These are phyloP conservation scores for Coluber constrictor DNA, from an alignment of 2,797 vertebrate genomes.

Conservation along the genomic window DNA sequence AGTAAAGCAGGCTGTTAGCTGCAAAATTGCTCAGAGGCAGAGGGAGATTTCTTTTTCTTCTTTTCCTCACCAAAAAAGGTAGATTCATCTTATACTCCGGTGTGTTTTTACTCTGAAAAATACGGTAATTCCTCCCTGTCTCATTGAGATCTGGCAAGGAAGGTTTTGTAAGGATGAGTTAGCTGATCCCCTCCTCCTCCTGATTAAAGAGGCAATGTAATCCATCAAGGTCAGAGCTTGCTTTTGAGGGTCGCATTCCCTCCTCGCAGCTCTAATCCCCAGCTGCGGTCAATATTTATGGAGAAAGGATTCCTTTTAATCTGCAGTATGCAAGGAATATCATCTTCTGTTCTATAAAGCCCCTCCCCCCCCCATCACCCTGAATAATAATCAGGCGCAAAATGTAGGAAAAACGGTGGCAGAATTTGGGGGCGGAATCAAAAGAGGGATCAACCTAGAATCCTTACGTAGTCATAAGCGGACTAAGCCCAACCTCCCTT, in stretches of 20 bases:
- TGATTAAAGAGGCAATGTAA: not conserved
- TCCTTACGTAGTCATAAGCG: no score
- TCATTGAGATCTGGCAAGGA: not conserved
- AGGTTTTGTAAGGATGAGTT: not conserved
- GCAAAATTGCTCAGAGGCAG: no score
- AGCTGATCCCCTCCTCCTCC: not conserved
- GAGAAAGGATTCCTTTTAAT: not conserved
- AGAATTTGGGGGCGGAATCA: no score
- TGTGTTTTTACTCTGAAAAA: no score
- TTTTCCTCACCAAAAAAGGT: no score
- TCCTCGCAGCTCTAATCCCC: not conserved
- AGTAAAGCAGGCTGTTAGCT: no score
- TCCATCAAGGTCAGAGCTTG: not conserved
- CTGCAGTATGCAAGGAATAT: not conserved
- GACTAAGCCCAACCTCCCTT: no score
- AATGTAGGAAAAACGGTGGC: no score
- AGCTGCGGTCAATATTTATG: not conserved
- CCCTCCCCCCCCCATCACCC: no score
- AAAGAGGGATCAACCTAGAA: no score
- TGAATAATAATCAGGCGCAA: not conserved
- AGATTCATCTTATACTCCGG: no score
- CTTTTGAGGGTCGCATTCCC: not conserved
- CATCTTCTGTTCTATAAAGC: not conserved
- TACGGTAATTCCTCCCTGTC: not conserved
- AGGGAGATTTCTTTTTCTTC: no score